Percentiles rank a stretch among this genome's conserved stretches.
Evolutionary conservation across 2,113 vertebrate species (phyloP).

Genomic region (Hypomesus transpacificus): DNA sequence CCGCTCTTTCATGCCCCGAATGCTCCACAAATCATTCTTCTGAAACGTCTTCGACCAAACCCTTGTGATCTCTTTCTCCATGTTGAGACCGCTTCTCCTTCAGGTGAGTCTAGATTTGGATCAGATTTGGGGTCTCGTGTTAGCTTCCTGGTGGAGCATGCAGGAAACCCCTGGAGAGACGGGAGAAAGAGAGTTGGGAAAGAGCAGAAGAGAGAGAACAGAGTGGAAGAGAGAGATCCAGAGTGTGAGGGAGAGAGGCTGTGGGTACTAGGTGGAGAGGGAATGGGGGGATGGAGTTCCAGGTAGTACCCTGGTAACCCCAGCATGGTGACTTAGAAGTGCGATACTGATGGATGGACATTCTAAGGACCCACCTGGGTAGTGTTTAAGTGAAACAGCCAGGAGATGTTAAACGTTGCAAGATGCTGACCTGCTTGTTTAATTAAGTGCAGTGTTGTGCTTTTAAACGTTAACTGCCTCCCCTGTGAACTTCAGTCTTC

Average conservation of each 20-base stretch:
- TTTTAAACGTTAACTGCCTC: constrained; percentile 58
- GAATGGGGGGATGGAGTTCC: constrained; percentile 12
- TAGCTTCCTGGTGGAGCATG: neutral
- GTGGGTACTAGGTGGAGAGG: constrained; percentile 4
- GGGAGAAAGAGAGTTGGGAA: neutral
- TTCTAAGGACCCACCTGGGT: constrained; percentile 62
- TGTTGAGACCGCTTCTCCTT: too few species aligned
- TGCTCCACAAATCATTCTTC: too few species aligned
- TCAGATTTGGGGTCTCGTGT: too few species aligned
- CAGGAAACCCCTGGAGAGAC: too few species aligned
- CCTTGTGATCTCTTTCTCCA: too few species aligned
- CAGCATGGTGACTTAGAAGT: constrained; percentile 52
- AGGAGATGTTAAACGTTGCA: constrained; percentile 63
- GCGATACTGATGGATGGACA: constrained; percentile 60
- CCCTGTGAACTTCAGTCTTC: constrained; percentile 47
- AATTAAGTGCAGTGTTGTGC: constrained; percentile 63
- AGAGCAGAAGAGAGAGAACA: neutral
- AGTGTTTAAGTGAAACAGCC: constrained; percentile 56
- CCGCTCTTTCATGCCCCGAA: too few species aligned
- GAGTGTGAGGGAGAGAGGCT: neutral
- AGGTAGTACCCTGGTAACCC: constrained; percentile 53
- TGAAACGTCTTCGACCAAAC: too few species aligned
- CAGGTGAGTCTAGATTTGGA: too few species aligned
- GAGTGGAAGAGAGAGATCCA: neutral
- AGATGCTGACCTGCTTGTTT: constrained; percentile 65